Conservation (phyloP, 2,888 invertebrate species). For the Agrochola macilenta region DNA sequence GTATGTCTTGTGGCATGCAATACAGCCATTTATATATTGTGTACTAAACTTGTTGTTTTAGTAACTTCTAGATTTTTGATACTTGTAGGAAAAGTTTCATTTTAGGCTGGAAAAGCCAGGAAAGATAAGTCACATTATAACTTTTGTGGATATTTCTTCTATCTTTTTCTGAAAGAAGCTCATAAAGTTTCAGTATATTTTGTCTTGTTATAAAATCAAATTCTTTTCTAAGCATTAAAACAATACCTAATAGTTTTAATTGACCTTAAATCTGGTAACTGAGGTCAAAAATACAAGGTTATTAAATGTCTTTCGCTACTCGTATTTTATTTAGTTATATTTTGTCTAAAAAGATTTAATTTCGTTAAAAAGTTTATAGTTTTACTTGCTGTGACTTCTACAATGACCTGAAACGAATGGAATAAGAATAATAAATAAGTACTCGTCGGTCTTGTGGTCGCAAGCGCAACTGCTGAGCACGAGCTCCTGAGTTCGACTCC, state of each 20-base stretch:
- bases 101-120: background rate
- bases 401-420: background rate
- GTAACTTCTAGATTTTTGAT: background rate
- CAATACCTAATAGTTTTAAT: slow-evolving; percentile 53
- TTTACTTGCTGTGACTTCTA: background rate
- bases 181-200: background rate
- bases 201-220: background rate
- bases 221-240: slow-evolving; percentile 33
- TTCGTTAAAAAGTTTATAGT: background rate
- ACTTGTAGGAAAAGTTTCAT: background rate
- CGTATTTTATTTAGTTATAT: slow-evolving; percentile 5
- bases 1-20: slow-evolving; percentile 53
- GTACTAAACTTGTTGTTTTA: slow-evolving; percentile 9
- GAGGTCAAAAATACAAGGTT: slow-evolving; percentile 62
- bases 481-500: too few species aligned
- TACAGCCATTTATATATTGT: slow-evolving; percentile 30
- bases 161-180: background rate
- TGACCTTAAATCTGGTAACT: slow-evolving; percentile 59
- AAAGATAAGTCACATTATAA: background rate
- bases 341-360: background rate
- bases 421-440: background rate
- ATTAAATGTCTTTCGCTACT: slow-evolving; percentile 30
- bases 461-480: too few species aligned
- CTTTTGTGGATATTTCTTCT: too few species aligned
- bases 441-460: too few species aligned